Percentiles rank a stretch among this genome's conserved stretches.
phyloP scores from a whole-genome alignment of 2,888 invertebrate genomes.

The Metellina segmentata region DNA sequence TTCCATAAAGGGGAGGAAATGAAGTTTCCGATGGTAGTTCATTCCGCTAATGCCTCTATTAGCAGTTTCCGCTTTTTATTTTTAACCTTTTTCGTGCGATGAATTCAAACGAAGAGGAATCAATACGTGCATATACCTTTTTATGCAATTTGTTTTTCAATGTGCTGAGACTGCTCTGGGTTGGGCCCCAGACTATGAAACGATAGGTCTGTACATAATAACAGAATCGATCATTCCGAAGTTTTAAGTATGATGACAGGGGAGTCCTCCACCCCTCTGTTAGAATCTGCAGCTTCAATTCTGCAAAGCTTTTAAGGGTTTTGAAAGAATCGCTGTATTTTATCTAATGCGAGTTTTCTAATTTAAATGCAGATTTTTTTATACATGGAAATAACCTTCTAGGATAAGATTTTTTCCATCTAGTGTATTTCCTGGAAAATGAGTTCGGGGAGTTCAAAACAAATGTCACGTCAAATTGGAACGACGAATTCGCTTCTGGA shows the following conservation, averaged over 20 bases:
- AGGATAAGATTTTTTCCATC: background rate
- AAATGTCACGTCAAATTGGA: background rate
- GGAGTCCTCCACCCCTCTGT: background rate
- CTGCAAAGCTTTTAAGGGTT: background rate
- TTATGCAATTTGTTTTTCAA: conserved; percentile 3
- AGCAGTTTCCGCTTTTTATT: conserved; percentile 39
- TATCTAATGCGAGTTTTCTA: background rate
- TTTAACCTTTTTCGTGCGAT: conserved; percentile 17
- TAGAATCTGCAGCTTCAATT: background rate
- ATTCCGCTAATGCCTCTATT: conserved; percentile 57
- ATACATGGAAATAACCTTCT: background rate
- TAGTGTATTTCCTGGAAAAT: background rate
- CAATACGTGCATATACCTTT: conserved; percentile 22
- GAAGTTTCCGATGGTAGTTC: conserved; percentile 40
- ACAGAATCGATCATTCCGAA: conserved; percentile 23
- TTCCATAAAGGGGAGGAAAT: conserved; percentile 32
- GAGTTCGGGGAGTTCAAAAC: background rate
- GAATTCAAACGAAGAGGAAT: conserved; percentile 50
- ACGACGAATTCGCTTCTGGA: background rate
- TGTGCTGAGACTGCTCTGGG: background rate
- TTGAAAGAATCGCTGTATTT: background rate
- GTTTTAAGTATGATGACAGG: conserved; percentile 16
- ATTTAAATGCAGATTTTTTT: background rate
- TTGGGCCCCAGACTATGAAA: conserved; percentile 6
- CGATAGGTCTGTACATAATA: conserved; percentile 45